Percentiles rank a stretch among this genome's conserved stretches.
Conservation (phyloP, 2,113 vertebrate species). For the Thermophis baileyi region DNA sequence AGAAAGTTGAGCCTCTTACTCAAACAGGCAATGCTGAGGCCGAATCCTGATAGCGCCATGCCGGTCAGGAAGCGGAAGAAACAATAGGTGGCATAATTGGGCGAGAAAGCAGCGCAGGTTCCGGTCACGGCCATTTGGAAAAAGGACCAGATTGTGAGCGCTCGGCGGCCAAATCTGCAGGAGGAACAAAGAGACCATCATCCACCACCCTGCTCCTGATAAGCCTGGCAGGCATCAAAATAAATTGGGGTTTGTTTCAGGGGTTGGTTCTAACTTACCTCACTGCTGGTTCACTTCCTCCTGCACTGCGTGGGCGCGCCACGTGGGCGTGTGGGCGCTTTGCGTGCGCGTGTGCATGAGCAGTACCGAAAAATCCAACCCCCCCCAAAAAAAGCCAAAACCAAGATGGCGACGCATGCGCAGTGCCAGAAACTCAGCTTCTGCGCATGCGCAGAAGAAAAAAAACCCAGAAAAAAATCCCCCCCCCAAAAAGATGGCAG, state of each 20-base stretch:
- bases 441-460: no score
- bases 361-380: no score
- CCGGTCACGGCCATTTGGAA: conserved; percentile 75
- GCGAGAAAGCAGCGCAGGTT: conserved; percentile 70
- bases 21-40: conserved; percentile 74
- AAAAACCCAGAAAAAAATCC: no score
- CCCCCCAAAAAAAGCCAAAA: no score
- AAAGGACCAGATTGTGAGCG: conserved; percentile 70
- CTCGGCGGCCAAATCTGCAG: conserved; percentile 79
- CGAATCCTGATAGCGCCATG: conserved; percentile 74
- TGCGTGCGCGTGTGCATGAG: no score
- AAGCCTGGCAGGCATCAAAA: neutral
- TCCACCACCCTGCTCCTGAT: neutral
- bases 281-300: no score
- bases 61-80: conserved; percentile 75
- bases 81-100: conserved; percentile 75
- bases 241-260: neutral
- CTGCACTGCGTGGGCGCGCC: no score
- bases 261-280: no score
- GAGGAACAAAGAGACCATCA: neutral
- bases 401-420: no score
- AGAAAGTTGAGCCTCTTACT: conserved; percentile 59
- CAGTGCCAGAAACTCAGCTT: no score
- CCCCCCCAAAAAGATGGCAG: no score
- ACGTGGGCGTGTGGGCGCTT: no score